Percentiles rank a stretch among this genome's conserved stretches.
These are phyloP conservation scores for Epizoanthus ramosus DNA, from an alignment of 92 coral and sea anemone species.

Conservation along the genomic window DNA sequence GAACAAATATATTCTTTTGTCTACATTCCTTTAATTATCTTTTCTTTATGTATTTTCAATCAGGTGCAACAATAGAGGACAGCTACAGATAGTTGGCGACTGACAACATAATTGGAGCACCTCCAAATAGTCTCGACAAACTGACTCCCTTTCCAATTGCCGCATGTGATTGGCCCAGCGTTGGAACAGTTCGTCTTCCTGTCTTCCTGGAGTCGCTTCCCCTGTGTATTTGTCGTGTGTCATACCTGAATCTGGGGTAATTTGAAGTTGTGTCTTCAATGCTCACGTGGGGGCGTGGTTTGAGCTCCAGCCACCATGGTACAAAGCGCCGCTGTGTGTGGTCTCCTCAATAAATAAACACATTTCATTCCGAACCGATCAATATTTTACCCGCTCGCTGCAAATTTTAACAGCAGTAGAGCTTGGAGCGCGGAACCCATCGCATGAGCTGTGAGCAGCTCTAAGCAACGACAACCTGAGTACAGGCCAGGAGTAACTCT, in stretches of 20 bases:
- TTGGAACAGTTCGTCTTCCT: neutral
- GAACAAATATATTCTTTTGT: slow-evolving; percentile 2
- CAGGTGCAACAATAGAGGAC: slow-evolving; percentile 31
- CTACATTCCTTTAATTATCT: slow-evolving; percentile 21
- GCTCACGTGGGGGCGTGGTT: slow-evolving; percentile 73
- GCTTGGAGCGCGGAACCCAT: slow-evolving; percentile 10
- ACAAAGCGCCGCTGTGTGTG: slow-evolving; percentile 64
- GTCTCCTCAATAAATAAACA: slow-evolving; percentile 77
- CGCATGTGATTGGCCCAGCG: slow-evolving; percentile 22
- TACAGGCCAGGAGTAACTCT: neutral
- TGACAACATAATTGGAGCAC: slow-evolving; percentile 39
- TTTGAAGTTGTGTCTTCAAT: slow-evolving; percentile 46
- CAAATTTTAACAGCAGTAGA: neutral
- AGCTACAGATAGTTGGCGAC: slow-evolving; percentile 32
- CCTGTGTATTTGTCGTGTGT: neutral
- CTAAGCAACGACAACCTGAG: slow-evolving; percentile 23
- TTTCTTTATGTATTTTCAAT: slow-evolving; percentile 45
- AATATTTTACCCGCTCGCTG: slow-evolving; percentile 26
- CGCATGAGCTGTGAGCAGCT: slow-evolving; percentile 21
- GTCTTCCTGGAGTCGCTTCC: slow-evolving; percentile 35
- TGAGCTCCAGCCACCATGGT: slow-evolving; percentile 47
- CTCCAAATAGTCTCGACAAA: slow-evolving; percentile 39
- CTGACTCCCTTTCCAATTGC: slow-evolving; percentile 10
- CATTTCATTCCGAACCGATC: slow-evolving; percentile 51
- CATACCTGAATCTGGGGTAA: slow-evolving; percentile 31